A percentile compares a stretch with the other conserved stretches of the same genome.
These are phyloP conservation scores for Sorex araneus DNA, from an alignment of 2,113 vertebrate genomes.

Conservation along the genomic window DNA sequence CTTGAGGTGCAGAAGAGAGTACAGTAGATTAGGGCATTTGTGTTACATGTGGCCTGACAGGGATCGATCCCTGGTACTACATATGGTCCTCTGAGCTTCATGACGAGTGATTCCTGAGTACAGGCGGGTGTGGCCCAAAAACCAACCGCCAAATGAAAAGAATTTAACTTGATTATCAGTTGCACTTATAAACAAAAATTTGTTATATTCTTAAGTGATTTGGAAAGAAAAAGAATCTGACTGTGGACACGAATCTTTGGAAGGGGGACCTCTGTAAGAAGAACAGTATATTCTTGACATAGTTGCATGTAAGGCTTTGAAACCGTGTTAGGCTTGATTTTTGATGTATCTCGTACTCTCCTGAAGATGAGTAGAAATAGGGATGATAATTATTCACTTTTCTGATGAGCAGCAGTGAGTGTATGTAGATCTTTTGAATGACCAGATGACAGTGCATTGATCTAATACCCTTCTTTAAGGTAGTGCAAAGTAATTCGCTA, in stretches of 20 bases:
- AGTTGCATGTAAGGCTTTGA: not conserved
- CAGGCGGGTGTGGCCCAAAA: too few relatives aligned
- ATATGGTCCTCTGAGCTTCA: too few relatives aligned
- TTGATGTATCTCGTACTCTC: not conserved
- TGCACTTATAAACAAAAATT: slow-evolving; percentile 53
- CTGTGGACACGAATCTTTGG: slow-evolving; percentile 4
- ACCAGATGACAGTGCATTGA: slow-evolving; percentile 44
- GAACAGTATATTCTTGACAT: not conserved
- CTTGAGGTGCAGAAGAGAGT: too few relatives aligned
- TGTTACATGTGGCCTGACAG: too few relatives aligned
- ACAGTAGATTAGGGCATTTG: too few relatives aligned
- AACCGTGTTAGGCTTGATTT: slow-evolving; percentile 23
- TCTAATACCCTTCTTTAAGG: slow-evolving; percentile 43
- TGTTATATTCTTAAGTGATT: slow-evolving; percentile 16
- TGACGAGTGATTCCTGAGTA: too few relatives aligned
- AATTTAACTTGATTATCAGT: not conserved
- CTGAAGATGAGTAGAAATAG: not conserved
- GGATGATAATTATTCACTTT: not conserved
- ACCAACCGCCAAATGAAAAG: too few relatives aligned
- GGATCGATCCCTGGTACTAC: too few relatives aligned
- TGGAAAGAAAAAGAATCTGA: slow-evolving; percentile 23
- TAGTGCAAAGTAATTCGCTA: slow-evolving; percentile 63
- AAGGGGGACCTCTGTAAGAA: not conserved
- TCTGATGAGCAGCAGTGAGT: not conserved
- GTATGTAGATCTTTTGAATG: slow-evolving; percentile 22